Percentiles rank a stretch among this genome's conserved stretches.
Evolutionary conservation across 2,888 invertebrate genomes (phyloP).

Genomic region (Athalia cordata): DNA sequence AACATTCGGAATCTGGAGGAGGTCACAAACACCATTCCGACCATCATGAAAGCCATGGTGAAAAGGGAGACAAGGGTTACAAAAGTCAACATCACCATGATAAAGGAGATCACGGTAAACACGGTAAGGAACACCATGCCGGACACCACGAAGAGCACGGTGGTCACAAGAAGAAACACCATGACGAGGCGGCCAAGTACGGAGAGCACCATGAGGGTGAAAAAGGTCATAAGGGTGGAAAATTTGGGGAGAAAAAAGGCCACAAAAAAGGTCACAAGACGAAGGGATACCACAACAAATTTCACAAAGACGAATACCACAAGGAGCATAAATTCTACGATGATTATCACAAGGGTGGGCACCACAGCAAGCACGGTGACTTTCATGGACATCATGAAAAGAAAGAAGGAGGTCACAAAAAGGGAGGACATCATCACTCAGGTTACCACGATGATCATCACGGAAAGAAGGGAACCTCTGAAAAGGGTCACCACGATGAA

Average conservation of each 20-base stretch:
- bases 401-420: slow-evolving; percentile 77
- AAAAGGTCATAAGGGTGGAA: slow-evolving; percentile 81
- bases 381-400: slow-evolving; percentile 80
- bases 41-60: slow-evolving; percentile 56
- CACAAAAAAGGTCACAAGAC: slow-evolving; percentile 87
- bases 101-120: slow-evolving; percentile 76
- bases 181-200: slow-evolving; percentile 80
- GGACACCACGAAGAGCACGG: slow-evolving; percentile 79
- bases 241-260: slow-evolving; percentile 84
- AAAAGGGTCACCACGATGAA: slow-evolving; percentile 80
- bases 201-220: slow-evolving; percentile 81
- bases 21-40: slow-evolving; percentile 55
- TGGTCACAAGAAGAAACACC: slow-evolving; percentile 80
- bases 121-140: slow-evolving; percentile 76
- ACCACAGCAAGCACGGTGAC: slow-evolving; percentile 82
- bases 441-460: slow-evolving; percentile 79
- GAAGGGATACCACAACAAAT: slow-evolving; percentile 86
- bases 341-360: slow-evolving; percentile 83
- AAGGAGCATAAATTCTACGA: slow-evolving; percentile 88
- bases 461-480: slow-evolving; percentile 80
- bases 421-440: slow-evolving; percentile 80
- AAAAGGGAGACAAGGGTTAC: slow-evolving; percentile 81
- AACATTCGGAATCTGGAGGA: slow-evolving; percentile 48
- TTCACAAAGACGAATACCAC: slow-evolving; percentile 86
- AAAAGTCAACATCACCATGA: slow-evolving; percentile 84